Evolutionary conservation across 2,113 vertebrate species (phyloP).

Genomic region (Oostethus manadensis): DNA sequence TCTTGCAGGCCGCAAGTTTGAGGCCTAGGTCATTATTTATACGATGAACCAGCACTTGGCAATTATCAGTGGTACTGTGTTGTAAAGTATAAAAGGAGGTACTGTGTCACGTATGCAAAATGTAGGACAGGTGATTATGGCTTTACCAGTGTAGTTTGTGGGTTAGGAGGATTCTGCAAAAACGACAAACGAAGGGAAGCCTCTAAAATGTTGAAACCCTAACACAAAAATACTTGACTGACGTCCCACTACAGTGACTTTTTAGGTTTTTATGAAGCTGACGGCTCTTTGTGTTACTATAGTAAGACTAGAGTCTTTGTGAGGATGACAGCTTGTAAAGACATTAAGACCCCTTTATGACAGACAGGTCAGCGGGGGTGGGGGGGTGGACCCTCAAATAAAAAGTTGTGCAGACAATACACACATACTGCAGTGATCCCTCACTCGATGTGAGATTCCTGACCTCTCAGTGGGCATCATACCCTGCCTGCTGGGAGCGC

Average conservation of each 20-base stretch:
- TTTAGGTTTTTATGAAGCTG: conserved; percentile 33
- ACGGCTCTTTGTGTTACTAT: conserved; percentile 24
- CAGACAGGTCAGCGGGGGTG: conserved; percentile 48
- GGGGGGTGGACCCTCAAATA: conserved; percentile 2
- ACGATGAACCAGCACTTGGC: too few relatives aligned
- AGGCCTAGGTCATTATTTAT: too few relatives aligned
- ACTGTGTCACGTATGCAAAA: too few relatives aligned
- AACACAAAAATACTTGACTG: too few relatives aligned
- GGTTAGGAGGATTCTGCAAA: neutral
- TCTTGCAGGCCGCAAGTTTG: too few relatives aligned
- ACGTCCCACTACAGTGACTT: neutral
- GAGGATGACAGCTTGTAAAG: conserved; percentile 47
- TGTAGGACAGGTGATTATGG: too few relatives aligned
- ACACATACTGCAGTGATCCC: conserved; percentile 11
- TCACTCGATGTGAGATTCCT: conserved; percentile 40
- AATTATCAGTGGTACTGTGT: too few relatives aligned
- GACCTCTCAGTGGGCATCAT: conserved; percentile 31
- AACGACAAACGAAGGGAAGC: too few relatives aligned
- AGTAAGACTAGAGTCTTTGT: conserved; percentile 60
- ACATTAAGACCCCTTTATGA: conserved; percentile 60
- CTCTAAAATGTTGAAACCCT: neutral
- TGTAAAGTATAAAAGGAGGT: too few relatives aligned
- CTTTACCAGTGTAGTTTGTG: too few relatives aligned
- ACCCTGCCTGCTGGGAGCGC: conserved; percentile 5
- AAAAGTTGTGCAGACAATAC: conserved; percentile 19